Evolutionary conservation across 2,797 vertebrate species (phyloP), one percentile per base, ranked within the genome.

Genomic region (Ataeniobius toweri): DNA sequence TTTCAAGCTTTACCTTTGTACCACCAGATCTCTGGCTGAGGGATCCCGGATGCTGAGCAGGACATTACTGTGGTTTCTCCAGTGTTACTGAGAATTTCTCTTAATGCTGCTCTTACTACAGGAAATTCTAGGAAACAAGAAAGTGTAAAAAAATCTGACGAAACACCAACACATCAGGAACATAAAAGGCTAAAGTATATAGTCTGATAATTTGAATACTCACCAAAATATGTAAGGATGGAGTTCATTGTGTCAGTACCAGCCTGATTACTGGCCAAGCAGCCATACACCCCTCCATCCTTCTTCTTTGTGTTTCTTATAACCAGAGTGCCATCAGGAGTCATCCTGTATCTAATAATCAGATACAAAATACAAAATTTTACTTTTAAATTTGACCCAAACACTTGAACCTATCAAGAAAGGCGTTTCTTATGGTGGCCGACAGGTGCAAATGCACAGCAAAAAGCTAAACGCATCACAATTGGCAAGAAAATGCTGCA

Each of bases 241-340:
- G 98, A 96, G 20, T 81, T 95, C 86, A 96, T 91, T 28, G 95
- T 91, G 84, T 97, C 95, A 16, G 96, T 98, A 79, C 98, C 98
- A 16, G 97, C 98, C 74, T 90, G 86, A 82, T 98, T 99, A 93
- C 96, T 98, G 80, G 96, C 98, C 85, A 99, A 92, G 83, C 98
- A 99, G 76, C 96, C 95, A 55, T 99, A 99, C n/a, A 93, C 70
- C n/a, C 98, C 98, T 83, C 93, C 96, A 81, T 99, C 97, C 86
- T 94, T 97, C 75, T 91, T 90, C 90, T 93, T 72, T 44, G 94
- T 89, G 84, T 95, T 96, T 90, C 89, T 97, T 82, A 99, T 96
- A 65, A 97, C 81, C 87, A 99, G 93, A 5, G 95, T 95, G 14
- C 98, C 98, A 86, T 98, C 97, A 61, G 95, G 87, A 20, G 91